Conservation (phyloP, 2,888 invertebrate species). For the Drosophila parthenogenetica region DNA sequence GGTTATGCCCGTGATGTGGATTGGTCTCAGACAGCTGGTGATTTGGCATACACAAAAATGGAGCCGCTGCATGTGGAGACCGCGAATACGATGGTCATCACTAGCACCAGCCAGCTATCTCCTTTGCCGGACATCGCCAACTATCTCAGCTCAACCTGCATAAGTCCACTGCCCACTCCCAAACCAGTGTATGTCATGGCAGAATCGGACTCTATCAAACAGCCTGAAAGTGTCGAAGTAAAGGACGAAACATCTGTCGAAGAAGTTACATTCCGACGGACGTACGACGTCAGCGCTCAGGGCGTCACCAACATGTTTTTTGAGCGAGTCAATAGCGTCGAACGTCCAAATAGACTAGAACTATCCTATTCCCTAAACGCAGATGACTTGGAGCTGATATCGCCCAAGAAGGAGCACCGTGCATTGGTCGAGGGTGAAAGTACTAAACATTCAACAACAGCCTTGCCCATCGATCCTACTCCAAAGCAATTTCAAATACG, state of each 20-base stretch:
- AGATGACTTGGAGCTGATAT: constrained; percentile 54
- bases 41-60: constrained; percentile 46
- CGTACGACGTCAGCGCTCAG: constrained; percentile 81
- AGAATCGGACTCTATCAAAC: constrained; percentile 63
- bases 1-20: constrained; percentile 57
- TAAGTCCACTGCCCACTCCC: constrained; percentile 78
- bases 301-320: constrained; percentile 85
- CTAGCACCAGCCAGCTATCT: constrained; percentile 77
- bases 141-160: constrained; percentile 58
- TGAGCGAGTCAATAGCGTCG: constrained; percentile 84
- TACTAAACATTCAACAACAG: constrained; percentile 19
- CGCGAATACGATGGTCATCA: constrained; percentile 52
- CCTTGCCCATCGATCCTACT: not conserved
- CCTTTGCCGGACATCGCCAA: constrained; percentile 75
- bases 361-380: constrained; percentile 81
- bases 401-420: constrained; percentile 31
- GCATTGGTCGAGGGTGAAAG: constrained; percentile 36
- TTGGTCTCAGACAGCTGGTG: constrained; percentile 63
- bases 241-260: constrained; percentile 6
- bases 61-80: constrained; percentile 52
- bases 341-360: constrained; percentile 82
- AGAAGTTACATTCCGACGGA: constrained; percentile 33
- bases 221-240: constrained; percentile 37
- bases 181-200: constrained; percentile 54
- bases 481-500: constrained; percentile 34